phyloP scores from a whole-genome alignment of 2,888 invertebrate genomes.

The Erebia aethiops region DNA sequence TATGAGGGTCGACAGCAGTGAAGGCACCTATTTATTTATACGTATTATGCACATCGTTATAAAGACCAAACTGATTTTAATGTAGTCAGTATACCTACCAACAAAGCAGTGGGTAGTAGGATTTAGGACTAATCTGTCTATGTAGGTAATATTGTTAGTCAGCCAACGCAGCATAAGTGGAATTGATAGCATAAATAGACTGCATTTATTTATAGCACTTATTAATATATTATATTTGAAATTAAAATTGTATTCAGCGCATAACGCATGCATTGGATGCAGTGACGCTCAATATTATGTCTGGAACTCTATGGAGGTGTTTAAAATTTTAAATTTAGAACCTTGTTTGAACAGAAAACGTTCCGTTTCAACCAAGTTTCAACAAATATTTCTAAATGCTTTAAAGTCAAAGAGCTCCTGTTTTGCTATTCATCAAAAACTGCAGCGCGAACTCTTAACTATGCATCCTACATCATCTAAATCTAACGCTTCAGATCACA shows the following conservation, averaged over 20 bases:
- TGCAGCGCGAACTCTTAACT: neutral
- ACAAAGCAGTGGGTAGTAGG: too few species aligned
- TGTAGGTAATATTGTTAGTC: neutral
- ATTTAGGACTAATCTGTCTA: too few species aligned
- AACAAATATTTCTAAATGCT: neutral
- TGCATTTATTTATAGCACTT: conserved; percentile 44
- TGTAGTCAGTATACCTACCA: too few species aligned
- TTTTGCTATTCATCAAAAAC: neutral
- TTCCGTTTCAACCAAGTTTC: neutral
- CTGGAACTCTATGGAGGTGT: conserved; percentile 32
- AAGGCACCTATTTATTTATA: too few species aligned
- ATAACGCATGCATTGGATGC: conserved; percentile 50
- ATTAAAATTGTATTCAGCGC: conserved; percentile 53
- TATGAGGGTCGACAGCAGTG: too few species aligned
- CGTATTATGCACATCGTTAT: too few species aligned
- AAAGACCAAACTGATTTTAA: too few species aligned
- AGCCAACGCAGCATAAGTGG: conserved; percentile 30
- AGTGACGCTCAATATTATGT: conserved; percentile 50
- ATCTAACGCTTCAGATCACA: too few species aligned
- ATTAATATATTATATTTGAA: conserved; percentile 55
- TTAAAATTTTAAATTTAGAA: conserved; percentile 53
- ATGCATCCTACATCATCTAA: too few species aligned
- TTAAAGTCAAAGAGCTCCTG: neutral
- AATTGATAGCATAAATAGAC: conserved; percentile 28
- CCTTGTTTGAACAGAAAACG: conserved; percentile 2